These are phyloP conservation scores for Polydrusus tereticollis DNA, from an alignment of 2,888 invertebrate genomes.

Conservation along the genomic window DNA sequence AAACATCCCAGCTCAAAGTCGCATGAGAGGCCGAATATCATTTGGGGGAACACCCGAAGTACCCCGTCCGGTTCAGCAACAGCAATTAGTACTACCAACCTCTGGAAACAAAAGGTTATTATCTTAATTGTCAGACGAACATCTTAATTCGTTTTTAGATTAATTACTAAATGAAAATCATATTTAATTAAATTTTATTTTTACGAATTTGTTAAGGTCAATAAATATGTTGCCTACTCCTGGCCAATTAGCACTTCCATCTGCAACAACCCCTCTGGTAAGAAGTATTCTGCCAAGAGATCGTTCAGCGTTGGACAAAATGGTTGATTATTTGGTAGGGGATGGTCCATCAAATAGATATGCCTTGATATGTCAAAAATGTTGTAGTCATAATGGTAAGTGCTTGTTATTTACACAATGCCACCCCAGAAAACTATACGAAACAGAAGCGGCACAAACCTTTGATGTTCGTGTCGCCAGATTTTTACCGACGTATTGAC, in stretches of 20 bases:
- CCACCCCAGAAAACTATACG: not conserved
- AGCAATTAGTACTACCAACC: slow-evolving; percentile 24
- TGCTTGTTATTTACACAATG: slow-evolving; percentile 7
- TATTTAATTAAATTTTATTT: too few relatives aligned
- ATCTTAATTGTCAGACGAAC: too few relatives aligned
- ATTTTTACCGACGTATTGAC: too few relatives aligned
- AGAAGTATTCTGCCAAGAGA: slow-evolving; percentile 81
- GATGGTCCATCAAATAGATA: slow-evolving; percentile 96
- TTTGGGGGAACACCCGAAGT: slow-evolving; percentile 34
- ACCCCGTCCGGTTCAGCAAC: not conserved
- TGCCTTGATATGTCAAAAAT: slow-evolving; percentile 93
- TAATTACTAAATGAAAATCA: too few relatives aligned
- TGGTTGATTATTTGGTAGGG: slow-evolving; percentile 94
- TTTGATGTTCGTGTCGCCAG: too few relatives aligned
- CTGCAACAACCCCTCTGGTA: slow-evolving; percentile 70
- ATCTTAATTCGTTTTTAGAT: too few relatives aligned
- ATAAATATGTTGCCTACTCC: slow-evolving; percentile 19
- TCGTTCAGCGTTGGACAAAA: slow-evolving; percentile 85
- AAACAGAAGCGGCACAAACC: too few relatives aligned
- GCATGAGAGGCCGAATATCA: slow-evolving; percentile 37
- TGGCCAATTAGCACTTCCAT: slow-evolving; percentile 7
- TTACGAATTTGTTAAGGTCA: slow-evolving; percentile 16
- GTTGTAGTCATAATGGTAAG: slow-evolving; percentile 92
- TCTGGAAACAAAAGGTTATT: slow-evolving; percentile 23
- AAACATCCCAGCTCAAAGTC: slow-evolving; percentile 22